Base-by-base conservation (phyloP, 2,113 vertebrate species). In the Pyxicephalus adspersus region DNA sequence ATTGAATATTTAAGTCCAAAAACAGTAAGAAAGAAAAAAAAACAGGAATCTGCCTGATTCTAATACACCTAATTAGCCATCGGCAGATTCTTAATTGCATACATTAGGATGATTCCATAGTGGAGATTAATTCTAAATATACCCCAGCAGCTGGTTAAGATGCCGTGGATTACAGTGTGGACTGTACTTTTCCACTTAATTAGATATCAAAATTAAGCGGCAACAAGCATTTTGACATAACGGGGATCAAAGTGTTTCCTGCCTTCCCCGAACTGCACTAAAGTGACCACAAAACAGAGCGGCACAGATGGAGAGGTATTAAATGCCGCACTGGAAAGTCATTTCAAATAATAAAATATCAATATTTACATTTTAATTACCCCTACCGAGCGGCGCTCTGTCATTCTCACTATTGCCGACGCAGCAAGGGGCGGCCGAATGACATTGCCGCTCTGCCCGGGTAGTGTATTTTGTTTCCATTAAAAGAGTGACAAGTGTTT, bases 361-460 rank as follows among this genome's bases (percentile, higher is more conserved):
- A 99, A 99, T 98, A 99, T 99, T 99, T 98, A 99, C 97, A 99
- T 99, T 99, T 99, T 99, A 98, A 99, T 99, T 97, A 97, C 95
- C 95, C 94, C 94, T 94, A 94, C 92, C 91, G 91, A 93, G 94
- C 93, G 91, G 89, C 83, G 83, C 92, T 94, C 92, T 94, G 93
- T 94, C 93, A 94, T 94, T 92, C 91, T 86, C 92, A 91, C 92
- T 91, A 93, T 92, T 94, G 94, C 93, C 91, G 91, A 92, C 90
- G 60, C 93, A 93, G 93, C 91, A 92, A 91, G 92, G 91, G 94
- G 93, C 89, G 89, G 87, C 73, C 87, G 87, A 91, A 92, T 93
- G 94, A 95, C 93, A 94, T 94, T 91, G 92, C 86, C 84, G 90
- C 91, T 92, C 88, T 82, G 89, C 89, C 90, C 91, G 92, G 90